phyloP scores from a whole-genome alignment of 1,140 invertebrate species.

The Lethrus apterus region DNA sequence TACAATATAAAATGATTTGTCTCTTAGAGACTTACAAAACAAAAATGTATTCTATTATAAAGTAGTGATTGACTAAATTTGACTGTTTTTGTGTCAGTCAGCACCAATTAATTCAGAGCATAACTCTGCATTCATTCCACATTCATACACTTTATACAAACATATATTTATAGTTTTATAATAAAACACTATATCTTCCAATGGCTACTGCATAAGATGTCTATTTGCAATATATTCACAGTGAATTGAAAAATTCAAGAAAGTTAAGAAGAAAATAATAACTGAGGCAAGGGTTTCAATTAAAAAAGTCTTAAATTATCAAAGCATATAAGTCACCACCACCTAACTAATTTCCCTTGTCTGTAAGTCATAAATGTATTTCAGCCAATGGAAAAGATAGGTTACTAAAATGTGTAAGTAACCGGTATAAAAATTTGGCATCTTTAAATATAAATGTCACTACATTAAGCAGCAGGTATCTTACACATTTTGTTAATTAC shows the following conservation, averaged over 20 bases:
- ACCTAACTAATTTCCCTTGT: constrained; percentile 37
- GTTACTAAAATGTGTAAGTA: constrained; percentile 24
- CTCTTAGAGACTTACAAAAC: constrained; percentile 24
- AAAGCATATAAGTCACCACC: constrained; percentile 30
- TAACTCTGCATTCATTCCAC: constrained; percentile 31
- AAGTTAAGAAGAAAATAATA: constrained; percentile 15
- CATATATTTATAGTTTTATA: constrained; percentile 37
- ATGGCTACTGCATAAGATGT: constrained; percentile 27
- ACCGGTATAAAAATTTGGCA: constrained; percentile 15
- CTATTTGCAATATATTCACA: constrained; percentile 18
- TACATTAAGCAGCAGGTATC: constrained; percentile 11
- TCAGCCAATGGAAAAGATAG: constrained; percentile 42
- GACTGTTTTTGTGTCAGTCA: constrained; percentile 36
- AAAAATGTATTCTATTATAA: constrained; percentile 16
- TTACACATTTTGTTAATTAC: constrained; percentile 23
- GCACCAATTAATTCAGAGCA: constrained; percentile 35
- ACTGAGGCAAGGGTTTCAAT: constrained; percentile 30
- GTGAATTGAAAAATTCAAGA: constrained; percentile 19
- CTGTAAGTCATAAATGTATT: constrained; percentile 20
- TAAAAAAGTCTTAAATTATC: constrained; percentile 6
- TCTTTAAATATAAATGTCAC: too few relatives aligned
- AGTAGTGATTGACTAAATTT: constrained; percentile 38
- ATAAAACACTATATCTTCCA: constrained; percentile 38
- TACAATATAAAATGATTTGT: constrained; percentile 22
- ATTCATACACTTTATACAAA: constrained; percentile 40